Evolutionary conservation across 2,888 invertebrate genomes (phyloP).

Genomic region (Ennomos quercinarius): DNA sequence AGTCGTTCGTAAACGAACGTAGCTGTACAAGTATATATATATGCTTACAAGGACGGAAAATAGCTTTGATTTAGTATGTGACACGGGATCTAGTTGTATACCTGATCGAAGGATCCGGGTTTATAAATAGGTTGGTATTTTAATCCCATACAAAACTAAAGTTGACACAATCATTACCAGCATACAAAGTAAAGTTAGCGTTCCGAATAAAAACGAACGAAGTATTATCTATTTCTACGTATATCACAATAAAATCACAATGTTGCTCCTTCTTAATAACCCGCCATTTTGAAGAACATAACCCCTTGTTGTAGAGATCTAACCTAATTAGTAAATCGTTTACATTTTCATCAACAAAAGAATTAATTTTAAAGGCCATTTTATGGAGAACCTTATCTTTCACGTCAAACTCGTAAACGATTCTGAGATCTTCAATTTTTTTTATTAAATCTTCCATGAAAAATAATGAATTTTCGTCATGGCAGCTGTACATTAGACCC

Average conservation of each 20-base stretch:
- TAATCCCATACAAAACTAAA: conserved; percentile 53
- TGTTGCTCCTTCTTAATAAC: conserved; percentile 37
- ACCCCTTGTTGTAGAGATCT: conserved; percentile 52
- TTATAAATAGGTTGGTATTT: neutral
- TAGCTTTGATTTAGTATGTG: no score
- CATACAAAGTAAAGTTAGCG: conserved; percentile 51
- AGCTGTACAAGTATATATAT: no score
- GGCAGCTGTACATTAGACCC: conserved; percentile 59
- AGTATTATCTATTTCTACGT: conserved; percentile 49
- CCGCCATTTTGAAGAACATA: conserved; percentile 55
- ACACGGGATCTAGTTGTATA: no score
- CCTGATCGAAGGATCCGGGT: no score
- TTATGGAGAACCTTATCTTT: conserved; percentile 26
- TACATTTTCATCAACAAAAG: conserved; percentile 43
- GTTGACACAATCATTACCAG: conserved; percentile 59
- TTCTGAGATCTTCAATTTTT: conserved; percentile 9
- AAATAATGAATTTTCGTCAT: conserved; percentile 47
- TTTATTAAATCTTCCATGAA: conserved; percentile 18
- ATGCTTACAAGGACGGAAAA: no score
- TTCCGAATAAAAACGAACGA: conserved; percentile 54
- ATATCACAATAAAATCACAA: conserved; percentile 39
- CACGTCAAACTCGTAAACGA: conserved; percentile 7
- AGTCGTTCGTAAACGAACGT: no score
- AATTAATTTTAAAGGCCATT: conserved; percentile 51
- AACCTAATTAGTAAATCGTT: conserved; percentile 50